A percentile compares a stretch with the other conserved stretches of the same genome.
phyloP scores from a whole-genome alignment of 2,888 invertebrate genomes.

The Tinea trinotella region DNA sequence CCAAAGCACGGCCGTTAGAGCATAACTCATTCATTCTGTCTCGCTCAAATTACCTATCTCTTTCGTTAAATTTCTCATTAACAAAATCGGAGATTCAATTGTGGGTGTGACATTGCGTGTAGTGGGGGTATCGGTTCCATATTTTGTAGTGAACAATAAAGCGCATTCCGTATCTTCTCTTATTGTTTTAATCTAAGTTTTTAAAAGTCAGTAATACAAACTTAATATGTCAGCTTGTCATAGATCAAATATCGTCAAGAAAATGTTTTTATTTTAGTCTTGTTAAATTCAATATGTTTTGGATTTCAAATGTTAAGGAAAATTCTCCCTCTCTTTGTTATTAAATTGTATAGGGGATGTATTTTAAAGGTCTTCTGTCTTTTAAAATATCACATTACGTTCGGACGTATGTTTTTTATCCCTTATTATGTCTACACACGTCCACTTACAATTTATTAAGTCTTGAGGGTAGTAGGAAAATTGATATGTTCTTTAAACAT shows the following conservation, averaged over 20 bases:
- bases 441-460: conserved; percentile 31
- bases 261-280: conserved; percentile 44
- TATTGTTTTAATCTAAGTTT: too few species aligned
- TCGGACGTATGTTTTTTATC: conserved; percentile 39
- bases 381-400: conserved; percentile 61
- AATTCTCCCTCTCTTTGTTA: conserved; percentile 45
- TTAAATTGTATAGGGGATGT: conserved; percentile 50
- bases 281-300: conserved; percentile 59
- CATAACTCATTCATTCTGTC: too few species aligned
- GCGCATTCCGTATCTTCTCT: background rate
- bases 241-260: conserved; percentile 2
- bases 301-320: conserved; percentile 54
- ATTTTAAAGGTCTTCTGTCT: conserved; percentile 57
- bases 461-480: background rate
- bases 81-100: too few species aligned
- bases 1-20: too few species aligned
- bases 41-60: too few species aligned
- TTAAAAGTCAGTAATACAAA: too few species aligned
- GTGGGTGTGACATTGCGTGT: too few species aligned
- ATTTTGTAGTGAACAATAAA: too few species aligned
- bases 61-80: too few species aligned
- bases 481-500: too few species aligned
- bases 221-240: background rate
- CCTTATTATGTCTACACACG: conserved; percentile 40
- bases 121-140: too few species aligned